phyloP scores from a whole-genome alignment of 2,888 invertebrate genomes.

The Ametastegia equiseti region DNA sequence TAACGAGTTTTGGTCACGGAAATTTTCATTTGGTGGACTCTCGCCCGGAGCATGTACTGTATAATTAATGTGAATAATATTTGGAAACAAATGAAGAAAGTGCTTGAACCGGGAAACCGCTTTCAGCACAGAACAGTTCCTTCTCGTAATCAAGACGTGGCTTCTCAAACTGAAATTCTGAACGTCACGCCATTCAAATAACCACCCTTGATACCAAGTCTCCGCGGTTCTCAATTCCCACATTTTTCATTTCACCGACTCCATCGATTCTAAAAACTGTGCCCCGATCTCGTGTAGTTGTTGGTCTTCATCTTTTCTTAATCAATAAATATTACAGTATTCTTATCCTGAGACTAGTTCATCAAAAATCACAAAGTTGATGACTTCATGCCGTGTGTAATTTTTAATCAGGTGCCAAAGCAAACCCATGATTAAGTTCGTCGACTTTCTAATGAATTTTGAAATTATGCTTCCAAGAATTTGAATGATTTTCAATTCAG shows the following conservation, averaged over 20 bases:
- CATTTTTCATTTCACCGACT: not conserved
- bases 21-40: too few species aligned
- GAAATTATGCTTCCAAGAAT: too few species aligned
- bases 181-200: slow-evolving; percentile 4
- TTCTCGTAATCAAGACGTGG: not conserved
- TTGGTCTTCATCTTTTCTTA: not conserved
- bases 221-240: not conserved
- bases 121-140: not conserved
- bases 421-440: too few species aligned
- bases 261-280: not conserved
- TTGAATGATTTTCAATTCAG: too few species aligned
- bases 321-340: not conserved
- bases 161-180: not conserved
- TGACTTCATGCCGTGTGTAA: too few species aligned
- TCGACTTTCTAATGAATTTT: too few species aligned
- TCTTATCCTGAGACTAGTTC: not conserved
- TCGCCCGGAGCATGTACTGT: too few species aligned
- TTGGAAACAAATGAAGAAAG: not conserved
- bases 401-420: too few species aligned
- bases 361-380: too few species aligned
- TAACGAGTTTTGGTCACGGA: too few species aligned
- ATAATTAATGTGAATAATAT: too few species aligned
- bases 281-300: too few species aligned
- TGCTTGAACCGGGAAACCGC: not conserved
- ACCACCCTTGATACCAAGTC: not conserved